Percentiles rank a stretch among this genome's conserved stretches.
Conservation (phyloP, 2,797 vertebrate species). For the Harpagifer antarcticus region DNA sequence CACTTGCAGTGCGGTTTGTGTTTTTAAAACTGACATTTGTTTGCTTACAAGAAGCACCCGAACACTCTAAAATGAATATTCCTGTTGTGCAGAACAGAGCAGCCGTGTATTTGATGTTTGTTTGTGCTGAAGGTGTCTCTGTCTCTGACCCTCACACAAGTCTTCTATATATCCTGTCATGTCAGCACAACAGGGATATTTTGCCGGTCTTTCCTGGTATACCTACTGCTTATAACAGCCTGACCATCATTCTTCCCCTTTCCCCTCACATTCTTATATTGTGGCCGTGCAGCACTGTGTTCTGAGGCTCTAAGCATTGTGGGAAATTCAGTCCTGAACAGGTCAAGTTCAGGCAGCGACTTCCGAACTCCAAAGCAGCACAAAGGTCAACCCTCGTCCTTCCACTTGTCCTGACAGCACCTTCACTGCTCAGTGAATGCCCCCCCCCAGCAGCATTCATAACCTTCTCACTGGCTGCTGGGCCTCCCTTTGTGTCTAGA, state of each 20-base stretch:
- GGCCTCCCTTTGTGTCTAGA: constrained; percentile 81
- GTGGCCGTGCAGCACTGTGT: neutral
- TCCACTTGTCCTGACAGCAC: constrained; percentile 37
- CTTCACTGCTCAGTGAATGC: constrained; percentile 14
- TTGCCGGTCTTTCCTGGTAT: neutral
- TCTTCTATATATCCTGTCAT: constrained; percentile 22
- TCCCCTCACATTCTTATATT: neutral
- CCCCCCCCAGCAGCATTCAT: constrained; percentile 33
- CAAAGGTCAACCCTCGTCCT: constrained; percentile 47
- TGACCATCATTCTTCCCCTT: constrained; percentile 5
- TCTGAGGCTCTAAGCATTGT: constrained; percentile 21
- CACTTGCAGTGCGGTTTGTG: neutral
- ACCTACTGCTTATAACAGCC: constrained; percentile 2
- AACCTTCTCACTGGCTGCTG: constrained; percentile 60
- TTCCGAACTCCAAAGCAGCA: constrained; percentile 26
- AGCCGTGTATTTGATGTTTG: constrained; percentile 32
- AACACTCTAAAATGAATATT: neutral
- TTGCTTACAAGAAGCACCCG: neutral
- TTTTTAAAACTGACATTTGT: neutral
- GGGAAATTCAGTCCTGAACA: constrained; percentile 17
- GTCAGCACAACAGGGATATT: neutral
- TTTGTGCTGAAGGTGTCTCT: constrained; percentile 26
- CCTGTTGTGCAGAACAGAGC: neutral
- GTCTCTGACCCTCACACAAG: constrained; percentile 18
- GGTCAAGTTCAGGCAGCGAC: constrained; percentile 43